Evolutionary conservation across 2,888 invertebrate species (phyloP), one percentile per base, ranked within the genome.

Genomic region (Tridacna crocea): DNA sequence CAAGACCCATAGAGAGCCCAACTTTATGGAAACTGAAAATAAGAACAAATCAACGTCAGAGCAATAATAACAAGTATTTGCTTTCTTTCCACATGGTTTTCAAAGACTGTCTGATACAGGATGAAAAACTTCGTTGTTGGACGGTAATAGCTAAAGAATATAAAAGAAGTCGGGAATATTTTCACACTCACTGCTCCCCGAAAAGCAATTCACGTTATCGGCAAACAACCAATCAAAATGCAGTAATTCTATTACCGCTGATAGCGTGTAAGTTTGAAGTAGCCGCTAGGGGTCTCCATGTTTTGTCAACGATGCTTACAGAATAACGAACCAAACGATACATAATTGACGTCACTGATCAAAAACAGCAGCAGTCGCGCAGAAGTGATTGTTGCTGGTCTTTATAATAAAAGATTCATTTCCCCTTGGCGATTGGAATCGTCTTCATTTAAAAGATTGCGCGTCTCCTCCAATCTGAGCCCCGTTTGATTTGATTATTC

Each of bases 391-490:
- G 84, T 72, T 75, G 79, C 72, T 79, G 66, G 83, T 83, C 80
- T 77, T 83, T 65, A 80, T 82, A 84, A 84, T 84, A 77, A 77
- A 78, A 84, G 79, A 77, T 80, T 82, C 77, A 82, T 84, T 84
- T 82, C 82, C 84, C 84, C 74, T 77, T 70, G 82, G 84, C 82
- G 66, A 75, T 75, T 68, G 65, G 80, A 81, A 72, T 75, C 72
- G 72, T 72, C 77, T 73, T 73, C 82, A 75, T 84, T 82, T 84
- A 84, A 82, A 82, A 77, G 68, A 82, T 79, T 77, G 74, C 46
- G 77, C 70, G 22, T 63, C 79, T 47, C 61, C 74, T 80, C 51
- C 72, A 83, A 79, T 80, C 74, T 61, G 55, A 77, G 70, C 70
- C 70, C 70, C 70, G 70, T 80, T 83, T 83, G 79, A 83, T 83